Evolutionary conservation across 2,888 invertebrate species (phyloP).

Genomic region (Minunthozetes semirufus): DNA sequence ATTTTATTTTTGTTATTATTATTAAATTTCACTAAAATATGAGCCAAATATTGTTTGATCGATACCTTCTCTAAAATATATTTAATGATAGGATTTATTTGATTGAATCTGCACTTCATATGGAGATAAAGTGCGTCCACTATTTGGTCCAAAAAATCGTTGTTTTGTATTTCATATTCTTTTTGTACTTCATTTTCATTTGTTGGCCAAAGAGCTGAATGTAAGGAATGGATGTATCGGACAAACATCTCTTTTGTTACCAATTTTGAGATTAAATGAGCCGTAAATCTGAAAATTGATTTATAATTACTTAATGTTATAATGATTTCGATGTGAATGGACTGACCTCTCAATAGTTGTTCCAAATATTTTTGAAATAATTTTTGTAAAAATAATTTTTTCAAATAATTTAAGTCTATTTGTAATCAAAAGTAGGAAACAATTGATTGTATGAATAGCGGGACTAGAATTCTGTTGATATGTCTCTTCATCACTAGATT

Average conservation of each 20-base stretch:
- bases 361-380: background rate
- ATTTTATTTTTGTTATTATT: background rate
- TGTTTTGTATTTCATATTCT: background rate
- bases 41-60: background rate
- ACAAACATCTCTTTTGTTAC: background rate
- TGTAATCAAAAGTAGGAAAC: constrained; percentile 10
- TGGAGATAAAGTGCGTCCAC: background rate
- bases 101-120: background rate
- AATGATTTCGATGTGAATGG: background rate
- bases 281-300: background rate
- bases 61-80: background rate
- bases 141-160: background rate
- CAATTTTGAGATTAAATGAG: background rate
- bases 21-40: background rate
- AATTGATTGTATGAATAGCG: background rate
- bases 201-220: constrained; percentile 10
- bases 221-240: constrained; percentile 8
- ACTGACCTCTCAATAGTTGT: background rate
- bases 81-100: background rate
- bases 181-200: background rate
- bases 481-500: background rate
- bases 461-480: background rate
- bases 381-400: background rate
- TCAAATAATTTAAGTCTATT: background rate
- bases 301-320: background rate